Conservation (phyloP, 2,113 vertebrate genomes). For the Mohoua ochrocephala region DNA sequence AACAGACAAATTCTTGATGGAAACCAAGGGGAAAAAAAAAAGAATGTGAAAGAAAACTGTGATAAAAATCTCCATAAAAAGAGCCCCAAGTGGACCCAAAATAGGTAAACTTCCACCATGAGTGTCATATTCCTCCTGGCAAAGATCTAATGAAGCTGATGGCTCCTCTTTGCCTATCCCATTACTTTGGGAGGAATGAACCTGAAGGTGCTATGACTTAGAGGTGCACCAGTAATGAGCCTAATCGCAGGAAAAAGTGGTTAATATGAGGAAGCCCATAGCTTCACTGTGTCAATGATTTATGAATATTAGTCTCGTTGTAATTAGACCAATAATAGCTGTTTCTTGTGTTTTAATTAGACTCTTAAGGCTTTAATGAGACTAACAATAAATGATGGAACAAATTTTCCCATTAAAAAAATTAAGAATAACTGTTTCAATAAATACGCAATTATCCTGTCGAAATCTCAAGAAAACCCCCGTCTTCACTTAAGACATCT, state of each 20-base stretch:
- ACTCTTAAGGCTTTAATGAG: neutral
- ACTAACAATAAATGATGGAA: neutral
- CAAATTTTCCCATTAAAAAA: neutral
- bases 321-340: neutral
- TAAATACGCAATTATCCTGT: neutral
- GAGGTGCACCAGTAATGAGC: neutral
- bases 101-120: neutral
- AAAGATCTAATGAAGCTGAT: neutral
- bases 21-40: neutral
- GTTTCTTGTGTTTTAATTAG: neutral
- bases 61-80: neutral
- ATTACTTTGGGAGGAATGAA: neutral
- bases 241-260: neutral
- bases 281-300: neutral
- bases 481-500: neutral
- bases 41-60: rapidly evolving
- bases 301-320: neutral
- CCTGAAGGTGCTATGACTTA: neutral
- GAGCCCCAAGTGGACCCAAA: neutral
- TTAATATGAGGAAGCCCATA: neutral
- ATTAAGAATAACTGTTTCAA: neutral
- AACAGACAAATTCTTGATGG: neutral
- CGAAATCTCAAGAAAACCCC: neutral
- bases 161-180: neutral
- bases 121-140: neutral